Evolutionary conservation across 2,888 invertebrate species (phyloP).

Genomic region (Tanypteryx hageni): DNA sequence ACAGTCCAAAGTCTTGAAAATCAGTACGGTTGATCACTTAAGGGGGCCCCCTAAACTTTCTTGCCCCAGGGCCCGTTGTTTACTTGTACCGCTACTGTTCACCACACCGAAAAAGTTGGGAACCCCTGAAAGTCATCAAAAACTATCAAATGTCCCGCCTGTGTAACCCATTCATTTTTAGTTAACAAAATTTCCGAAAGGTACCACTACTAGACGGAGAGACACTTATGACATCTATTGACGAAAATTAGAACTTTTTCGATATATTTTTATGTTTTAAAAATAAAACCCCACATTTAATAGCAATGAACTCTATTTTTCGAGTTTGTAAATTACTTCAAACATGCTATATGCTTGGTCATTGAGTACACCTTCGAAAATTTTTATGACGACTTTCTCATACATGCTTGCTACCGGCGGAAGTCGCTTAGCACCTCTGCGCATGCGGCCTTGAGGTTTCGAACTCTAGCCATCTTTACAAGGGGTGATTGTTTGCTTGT

Average conservation of each 20-base stretch:
- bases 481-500: constrained; percentile 69
- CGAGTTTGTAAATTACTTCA: neutral
- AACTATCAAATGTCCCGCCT: neutral
- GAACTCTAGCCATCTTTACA: constrained; percentile 69
- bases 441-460: constrained; percentile 69
- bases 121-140: too few species aligned
- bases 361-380: neutral
- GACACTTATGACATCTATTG: neutral
- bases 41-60: too few species aligned
- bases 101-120: too few species aligned
- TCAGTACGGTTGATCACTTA: too few species aligned
- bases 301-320: neutral
- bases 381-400: constrained; percentile 26
- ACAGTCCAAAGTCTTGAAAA: too few species aligned
- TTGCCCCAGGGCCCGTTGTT: too few species aligned
- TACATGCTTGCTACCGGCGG: constrained; percentile 59
- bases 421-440: constrained; percentile 66
- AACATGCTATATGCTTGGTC: neutral
- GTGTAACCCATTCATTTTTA: neutral
- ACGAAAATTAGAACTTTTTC: neutral
- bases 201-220: neutral
- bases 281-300: neutral
- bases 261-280: neutral
- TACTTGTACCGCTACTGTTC: too few species aligned
- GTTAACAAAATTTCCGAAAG: neutral